These are phyloP conservation scores for Dallia pectoralis DNA, from an alignment of 2,797 vertebrate species.

Conservation along the genomic window DNA sequence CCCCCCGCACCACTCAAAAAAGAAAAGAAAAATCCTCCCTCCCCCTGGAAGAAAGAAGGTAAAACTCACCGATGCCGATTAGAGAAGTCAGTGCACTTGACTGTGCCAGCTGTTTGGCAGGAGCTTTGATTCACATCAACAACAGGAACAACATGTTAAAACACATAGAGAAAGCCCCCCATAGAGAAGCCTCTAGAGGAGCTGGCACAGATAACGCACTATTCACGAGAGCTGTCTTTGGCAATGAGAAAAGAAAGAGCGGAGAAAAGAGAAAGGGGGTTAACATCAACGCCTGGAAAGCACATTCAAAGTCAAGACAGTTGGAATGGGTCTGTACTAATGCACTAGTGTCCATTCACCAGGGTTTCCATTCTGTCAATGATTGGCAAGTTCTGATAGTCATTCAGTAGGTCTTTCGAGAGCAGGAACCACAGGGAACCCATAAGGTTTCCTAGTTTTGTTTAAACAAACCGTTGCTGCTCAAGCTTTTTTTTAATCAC, in stretches of 20 bases:
- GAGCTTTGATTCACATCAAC: constrained; percentile 99
- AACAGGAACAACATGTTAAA: constrained; percentile 99
- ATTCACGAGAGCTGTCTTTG: constrained; percentile 90
- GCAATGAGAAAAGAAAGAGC: constrained; percentile 79
- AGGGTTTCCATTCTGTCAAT: constrained; percentile 42
- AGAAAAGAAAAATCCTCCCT: constrained; percentile 49
- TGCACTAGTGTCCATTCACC: constrained; percentile 60
- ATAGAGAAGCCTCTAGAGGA: constrained; percentile 88
- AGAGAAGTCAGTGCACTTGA: constrained; percentile 99
- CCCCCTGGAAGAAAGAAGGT: constrained; percentile 72
- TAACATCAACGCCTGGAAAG: constrained; percentile 73
- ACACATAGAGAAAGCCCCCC: constrained; percentile 94
- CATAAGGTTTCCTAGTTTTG: constrained; percentile 28
- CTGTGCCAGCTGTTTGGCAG: constrained; percentile 99
- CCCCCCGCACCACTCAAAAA: neutral
- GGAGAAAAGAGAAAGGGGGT: constrained; percentile 81
- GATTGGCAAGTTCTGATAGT: constrained; percentile 39
- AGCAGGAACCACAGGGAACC: constrained; percentile 33
- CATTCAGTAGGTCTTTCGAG: constrained; percentile 48
- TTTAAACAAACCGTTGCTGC: constrained; percentile 46
- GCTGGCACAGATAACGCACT: constrained; percentile 91
- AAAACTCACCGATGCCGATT: constrained; percentile 98
- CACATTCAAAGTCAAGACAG: constrained; percentile 67
- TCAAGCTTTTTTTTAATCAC: constrained; percentile 23
- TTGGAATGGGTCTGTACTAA: constrained; percentile 66